Evolutionary conservation across 2,888 invertebrate genomes (phyloP).

Genomic region (Cordilura impudica): DNA sequence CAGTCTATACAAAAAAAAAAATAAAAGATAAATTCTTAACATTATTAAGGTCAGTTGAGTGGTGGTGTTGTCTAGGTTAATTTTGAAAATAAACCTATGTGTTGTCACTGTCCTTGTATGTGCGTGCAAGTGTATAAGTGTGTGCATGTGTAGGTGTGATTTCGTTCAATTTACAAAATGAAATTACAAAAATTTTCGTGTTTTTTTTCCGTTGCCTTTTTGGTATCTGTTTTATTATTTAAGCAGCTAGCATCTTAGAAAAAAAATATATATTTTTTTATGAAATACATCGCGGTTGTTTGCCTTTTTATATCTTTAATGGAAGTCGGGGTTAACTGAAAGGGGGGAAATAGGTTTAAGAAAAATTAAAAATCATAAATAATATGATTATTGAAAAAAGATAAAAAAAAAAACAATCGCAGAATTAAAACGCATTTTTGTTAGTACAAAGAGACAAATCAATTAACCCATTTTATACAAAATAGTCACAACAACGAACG

Average conservation of each 20-base stretch:
- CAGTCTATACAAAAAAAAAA: too few relatives aligned
- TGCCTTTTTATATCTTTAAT: constrained; percentile 63
- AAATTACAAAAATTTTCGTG: constrained; percentile 44
- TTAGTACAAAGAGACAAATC: not conserved
- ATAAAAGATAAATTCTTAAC: too few relatives aligned
- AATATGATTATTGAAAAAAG: constrained; percentile 23
- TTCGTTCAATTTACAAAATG: constrained; percentile 38
- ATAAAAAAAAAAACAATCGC: constrained; percentile 9
- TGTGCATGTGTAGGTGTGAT: not conserved
- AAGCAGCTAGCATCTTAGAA: constrained; percentile 60
- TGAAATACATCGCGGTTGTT: constrained; percentile 61
- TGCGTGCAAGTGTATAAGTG: not conserved
- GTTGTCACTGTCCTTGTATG: too few relatives aligned
- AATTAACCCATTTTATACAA: not conserved
- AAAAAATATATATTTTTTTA: constrained; percentile 59
- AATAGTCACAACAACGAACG: not conserved
- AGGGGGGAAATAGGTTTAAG: constrained; percentile 42
- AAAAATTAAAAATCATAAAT: constrained; percentile 11
- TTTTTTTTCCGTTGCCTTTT: constrained; percentile 58
- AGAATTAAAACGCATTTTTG: not conserved
- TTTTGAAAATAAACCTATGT: too few relatives aligned
- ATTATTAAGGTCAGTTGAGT: too few relatives aligned
- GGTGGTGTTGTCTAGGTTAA: too few relatives aligned
- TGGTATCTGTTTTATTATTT: constrained; percentile 61
- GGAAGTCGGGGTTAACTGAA: constrained; percentile 67